Evolutionary conservation across 37 sponge, comb jelly and placozoan species (phyloP), one percentile per base, ranked within the genome.

Genomic region (Chondrilla cf. caribensis): DNA sequence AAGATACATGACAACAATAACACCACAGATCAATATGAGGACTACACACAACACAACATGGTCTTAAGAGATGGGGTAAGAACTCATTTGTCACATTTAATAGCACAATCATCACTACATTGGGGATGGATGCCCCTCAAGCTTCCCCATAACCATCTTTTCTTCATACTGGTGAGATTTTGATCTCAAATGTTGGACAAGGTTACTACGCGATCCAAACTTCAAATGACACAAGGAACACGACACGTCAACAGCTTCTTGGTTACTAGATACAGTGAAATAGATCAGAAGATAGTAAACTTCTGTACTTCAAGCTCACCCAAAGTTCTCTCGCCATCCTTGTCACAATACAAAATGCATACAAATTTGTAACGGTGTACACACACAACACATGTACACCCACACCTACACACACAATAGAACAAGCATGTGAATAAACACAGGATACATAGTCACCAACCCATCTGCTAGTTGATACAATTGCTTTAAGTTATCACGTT

Each of bases 401-500:
- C 51, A 47, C 51, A 47, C 51, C n/a, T 47, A 6, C 51, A 47
- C 51, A 47, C 51, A 47, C 51, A 47, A 47, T 11, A 14, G 11
- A 6, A 47, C 51, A 6, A 14, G 51, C 51, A 47, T 47, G 11
- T 11, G 11, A 14, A 47, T 47, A 47, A 6, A 5, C 29, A 62
- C 29, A 62, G 6, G 4, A 62, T 28, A 62, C 64, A 62, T 62
- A 19, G 29, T 15, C 6, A 62, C 90, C 86, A 6, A 92, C 92
- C 78, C 39, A 17, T 83, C 64, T 3, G 88, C 86, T 64, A 81
- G 51, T 24, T 54, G 68, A 29, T 83, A 77, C 19, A 95, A 65
- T 43, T 91, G 79, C 44, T 25, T 83, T 43, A 91, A 67, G 28
- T 79, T 47, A 26, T 84, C 72, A 24, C 81, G 54, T 71, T 82